Conservation (phyloP, 2,888 invertebrate species). For the Pachycephus smyrnensis region DNA sequence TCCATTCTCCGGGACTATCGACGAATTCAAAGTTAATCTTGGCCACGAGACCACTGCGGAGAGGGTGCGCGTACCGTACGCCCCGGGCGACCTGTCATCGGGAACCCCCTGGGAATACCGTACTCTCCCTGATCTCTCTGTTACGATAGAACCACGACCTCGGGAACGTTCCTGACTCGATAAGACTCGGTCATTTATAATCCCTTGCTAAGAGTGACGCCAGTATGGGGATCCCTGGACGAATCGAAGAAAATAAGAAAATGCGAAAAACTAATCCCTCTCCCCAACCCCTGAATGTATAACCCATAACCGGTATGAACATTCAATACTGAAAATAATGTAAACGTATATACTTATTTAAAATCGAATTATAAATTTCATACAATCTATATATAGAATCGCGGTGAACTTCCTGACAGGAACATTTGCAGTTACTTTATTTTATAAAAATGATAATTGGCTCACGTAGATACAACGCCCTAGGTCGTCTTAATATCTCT, state of each 20-base stretch:
- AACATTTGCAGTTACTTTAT: constrained; percentile 14
- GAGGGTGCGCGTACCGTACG: constrained; percentile 27
- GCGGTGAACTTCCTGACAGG: background rate
- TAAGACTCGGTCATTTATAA: constrained; percentile 64
- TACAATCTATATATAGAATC: background rate
- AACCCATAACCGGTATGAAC: background rate
- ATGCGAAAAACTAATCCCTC: constrained; percentile 22
- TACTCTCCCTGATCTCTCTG: constrained; percentile 56
- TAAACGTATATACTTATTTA: too few relatives aligned
- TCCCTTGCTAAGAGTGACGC: constrained; percentile 48
- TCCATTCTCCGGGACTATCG: constrained; percentile 30
- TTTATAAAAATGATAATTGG: constrained; percentile 47
- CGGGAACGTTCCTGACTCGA: constrained; percentile 33
- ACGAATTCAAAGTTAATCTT: constrained; percentile 52
- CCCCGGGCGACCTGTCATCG: constrained; percentile 56
- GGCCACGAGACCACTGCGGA: constrained; percentile 45
- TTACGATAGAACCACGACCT: constrained; percentile 54
- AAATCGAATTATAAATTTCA: background rate
- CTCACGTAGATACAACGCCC: constrained; percentile 44
- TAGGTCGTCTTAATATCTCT: constrained; percentile 59
- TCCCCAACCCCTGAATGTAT: background rate
- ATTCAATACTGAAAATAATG: too few relatives aligned
- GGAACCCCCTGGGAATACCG: constrained; percentile 54
- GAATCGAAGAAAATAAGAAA: constrained; percentile 34
- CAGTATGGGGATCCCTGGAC: constrained; percentile 26